Evolutionary conservation across 2,888 invertebrate species (phyloP).

Genomic region (Eristalis pertinax): DNA sequence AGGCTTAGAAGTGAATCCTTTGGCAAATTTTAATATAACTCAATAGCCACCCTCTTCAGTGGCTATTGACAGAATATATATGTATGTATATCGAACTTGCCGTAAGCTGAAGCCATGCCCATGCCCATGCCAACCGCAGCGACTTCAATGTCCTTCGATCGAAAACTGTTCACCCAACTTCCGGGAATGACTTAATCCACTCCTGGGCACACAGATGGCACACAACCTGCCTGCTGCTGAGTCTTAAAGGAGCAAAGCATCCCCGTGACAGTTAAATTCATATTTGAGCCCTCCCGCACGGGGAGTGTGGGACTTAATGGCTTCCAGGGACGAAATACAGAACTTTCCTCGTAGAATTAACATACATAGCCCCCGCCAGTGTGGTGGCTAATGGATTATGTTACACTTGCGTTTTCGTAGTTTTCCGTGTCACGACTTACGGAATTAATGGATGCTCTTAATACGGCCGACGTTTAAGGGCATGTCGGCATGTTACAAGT

Average conservation of each 20-base stretch:
- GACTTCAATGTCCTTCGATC: background rate
- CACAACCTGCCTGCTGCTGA: background rate
- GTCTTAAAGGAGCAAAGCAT: background rate
- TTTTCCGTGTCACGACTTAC: background rate
- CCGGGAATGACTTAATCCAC: slow-evolving; percentile 9
- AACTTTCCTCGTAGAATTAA: background rate
- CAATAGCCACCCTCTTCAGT: background rate
- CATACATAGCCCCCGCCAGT: background rate
- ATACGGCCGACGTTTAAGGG: background rate
- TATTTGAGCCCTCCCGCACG: background rate
- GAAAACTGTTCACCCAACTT: background rate
- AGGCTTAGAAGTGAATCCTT: too few relatives aligned
- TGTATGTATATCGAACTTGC: background rate
- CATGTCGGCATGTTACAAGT: too few relatives aligned
- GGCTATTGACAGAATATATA: background rate
- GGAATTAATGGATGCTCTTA: background rate
- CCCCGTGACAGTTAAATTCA: background rate
- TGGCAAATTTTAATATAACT: background rate
- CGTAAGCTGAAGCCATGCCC: background rate
- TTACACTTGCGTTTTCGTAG: background rate
- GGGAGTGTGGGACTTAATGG: background rate
- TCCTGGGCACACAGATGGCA: background rate
- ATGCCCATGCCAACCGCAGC: background rate
- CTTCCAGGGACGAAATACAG: background rate
- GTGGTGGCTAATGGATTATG: background rate